A percentile compares a stretch with the other conserved stretches of the same genome.
Conservation (phyloP, 2,888 invertebrate species). For the Diogma glabrata region DNA sequence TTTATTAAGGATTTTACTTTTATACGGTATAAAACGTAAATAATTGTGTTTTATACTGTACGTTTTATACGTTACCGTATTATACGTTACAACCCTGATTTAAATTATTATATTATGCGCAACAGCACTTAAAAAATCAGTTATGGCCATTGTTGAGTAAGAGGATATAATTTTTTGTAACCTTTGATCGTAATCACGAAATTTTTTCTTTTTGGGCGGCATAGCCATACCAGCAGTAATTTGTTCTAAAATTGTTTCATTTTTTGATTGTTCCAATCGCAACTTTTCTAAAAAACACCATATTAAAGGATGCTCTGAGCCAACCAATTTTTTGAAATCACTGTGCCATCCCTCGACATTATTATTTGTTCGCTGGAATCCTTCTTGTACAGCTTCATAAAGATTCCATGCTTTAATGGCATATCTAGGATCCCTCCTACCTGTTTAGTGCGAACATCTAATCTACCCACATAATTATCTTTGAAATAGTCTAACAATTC, state of each 20-base stretch:
- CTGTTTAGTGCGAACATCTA: not conserved
- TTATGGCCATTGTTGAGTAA: not conserved
- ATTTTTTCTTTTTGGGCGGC: not conserved
- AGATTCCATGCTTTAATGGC: not conserved
- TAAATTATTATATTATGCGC: not conserved
- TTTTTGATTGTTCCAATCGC: constrained; percentile 1
- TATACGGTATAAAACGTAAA: too few species aligned
- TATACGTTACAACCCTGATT: too few species aligned
- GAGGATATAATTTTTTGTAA: not conserved
- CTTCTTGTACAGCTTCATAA: not conserved
- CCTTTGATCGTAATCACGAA: not conserved
- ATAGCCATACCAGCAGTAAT: not conserved
- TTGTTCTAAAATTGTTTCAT: not conserved
- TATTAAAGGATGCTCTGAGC: not conserved
- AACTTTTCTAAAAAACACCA: not conserved
- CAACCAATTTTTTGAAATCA: not conserved
- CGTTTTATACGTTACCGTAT: too few species aligned
- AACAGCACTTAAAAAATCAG: not conserved
- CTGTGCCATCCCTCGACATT: not conserved
- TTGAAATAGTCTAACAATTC: not conserved
- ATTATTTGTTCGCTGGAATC: not conserved
- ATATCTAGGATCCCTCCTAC: not conserved
- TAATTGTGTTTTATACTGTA: too few species aligned
- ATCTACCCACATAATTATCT: not conserved
- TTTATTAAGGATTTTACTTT: too few species aligned